Evolutionary conservation across 92 coral and sea anemone species (phyloP).

Genomic region (Phenganax stokvisi): DNA sequence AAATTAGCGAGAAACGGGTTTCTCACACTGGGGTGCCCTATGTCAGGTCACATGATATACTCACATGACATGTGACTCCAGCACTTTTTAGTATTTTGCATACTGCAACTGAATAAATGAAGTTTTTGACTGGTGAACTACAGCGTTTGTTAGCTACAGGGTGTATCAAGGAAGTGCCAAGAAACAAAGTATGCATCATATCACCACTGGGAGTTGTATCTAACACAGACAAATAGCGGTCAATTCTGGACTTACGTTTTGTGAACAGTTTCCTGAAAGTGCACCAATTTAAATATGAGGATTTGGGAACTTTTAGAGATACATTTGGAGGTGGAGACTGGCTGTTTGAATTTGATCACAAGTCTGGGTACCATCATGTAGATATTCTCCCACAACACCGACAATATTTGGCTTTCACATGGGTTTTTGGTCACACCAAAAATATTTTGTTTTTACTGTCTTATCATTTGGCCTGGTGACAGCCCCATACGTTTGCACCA

Average conservation of each 20-base stretch:
- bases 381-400: conserved; percentile 1
- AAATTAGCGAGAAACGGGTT: no score
- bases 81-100: no score
- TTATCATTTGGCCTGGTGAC: conserved; percentile 32
- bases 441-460: conserved; percentile 30
- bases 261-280: not conserved
- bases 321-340: not conserved
- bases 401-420: conserved; percentile 36
- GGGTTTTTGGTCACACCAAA: conserved; percentile 10
- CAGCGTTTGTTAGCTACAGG: not conserved
- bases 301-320: not conserved
- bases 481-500: conserved; percentile 35
- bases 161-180: not conserved
- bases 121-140: not conserved
- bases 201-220: conserved; percentile 3
- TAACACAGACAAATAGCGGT: not conserved
- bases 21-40: no score
- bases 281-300: conserved; percentile 5
- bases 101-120: no score
- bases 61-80: no score
- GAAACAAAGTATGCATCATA: not conserved
- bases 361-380: conserved; percentile 40
- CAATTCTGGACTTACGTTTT: not conserved
- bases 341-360: conserved; percentile 2
- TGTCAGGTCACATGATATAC: no score